A percentile compares a stretch with the other conserved stretches of the same genome.
phyloP scores from a whole-genome alignment of 2,113 vertebrate genomes.

The Panthera tigris region DNA sequence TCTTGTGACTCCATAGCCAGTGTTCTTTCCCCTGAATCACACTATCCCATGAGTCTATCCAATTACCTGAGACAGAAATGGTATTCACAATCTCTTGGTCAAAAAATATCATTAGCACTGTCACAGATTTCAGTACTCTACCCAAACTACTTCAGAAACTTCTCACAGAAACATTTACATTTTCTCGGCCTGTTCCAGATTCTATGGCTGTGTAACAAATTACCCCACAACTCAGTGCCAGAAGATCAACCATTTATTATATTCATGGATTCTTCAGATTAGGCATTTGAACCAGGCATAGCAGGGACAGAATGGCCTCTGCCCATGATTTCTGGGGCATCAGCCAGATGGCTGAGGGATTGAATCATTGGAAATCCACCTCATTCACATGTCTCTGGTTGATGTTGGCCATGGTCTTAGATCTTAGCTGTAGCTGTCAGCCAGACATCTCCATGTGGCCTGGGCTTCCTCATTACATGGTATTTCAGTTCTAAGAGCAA shows the following conservation, averaged over 20 bases:
- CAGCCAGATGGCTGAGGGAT: neutral
- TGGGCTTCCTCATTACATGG: neutral
- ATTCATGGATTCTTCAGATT: neutral
- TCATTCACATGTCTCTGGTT: neutral
- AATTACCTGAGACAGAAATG: neutral
- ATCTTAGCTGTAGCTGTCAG: neutral
- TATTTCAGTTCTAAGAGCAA: neutral
- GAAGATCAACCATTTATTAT: neutral
- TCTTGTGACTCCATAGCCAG: neutral
- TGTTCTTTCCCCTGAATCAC: constrained; percentile 5
- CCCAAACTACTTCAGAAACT: neutral
- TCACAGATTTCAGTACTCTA: neutral
- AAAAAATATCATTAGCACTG: neutral
- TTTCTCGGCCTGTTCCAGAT: neutral
- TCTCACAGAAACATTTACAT: neutral
- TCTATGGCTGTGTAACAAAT: neutral
- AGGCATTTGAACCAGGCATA: neutral
- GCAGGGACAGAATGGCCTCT: neutral
- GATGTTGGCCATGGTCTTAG: neutral
- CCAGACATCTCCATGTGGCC: neutral
- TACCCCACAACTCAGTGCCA: neutral
- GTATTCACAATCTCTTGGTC: neutral
- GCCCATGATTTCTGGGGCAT: neutral
- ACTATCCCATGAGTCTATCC: neutral
- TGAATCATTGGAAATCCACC: neutral